Conservation (phyloP, 2,888 invertebrate genomes). For the Prostheceraeus crozeri region DNA sequence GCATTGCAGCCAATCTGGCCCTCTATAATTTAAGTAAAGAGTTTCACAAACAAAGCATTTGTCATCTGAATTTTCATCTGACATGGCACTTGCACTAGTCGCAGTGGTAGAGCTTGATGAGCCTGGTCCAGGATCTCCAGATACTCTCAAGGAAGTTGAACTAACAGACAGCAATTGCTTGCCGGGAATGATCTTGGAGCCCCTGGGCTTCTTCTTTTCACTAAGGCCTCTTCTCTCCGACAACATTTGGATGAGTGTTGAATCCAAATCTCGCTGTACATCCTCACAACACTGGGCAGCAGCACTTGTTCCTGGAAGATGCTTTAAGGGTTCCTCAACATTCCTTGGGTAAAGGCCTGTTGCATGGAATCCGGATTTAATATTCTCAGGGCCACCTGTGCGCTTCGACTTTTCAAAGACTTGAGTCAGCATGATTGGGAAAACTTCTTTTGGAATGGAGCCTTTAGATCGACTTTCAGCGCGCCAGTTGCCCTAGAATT, state of each 20-base stretch:
- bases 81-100: too few species aligned
- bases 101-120: too few species aligned
- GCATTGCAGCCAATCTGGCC: too few species aligned
- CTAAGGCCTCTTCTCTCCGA: slow-evolving; percentile 3
- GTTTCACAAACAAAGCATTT: too few species aligned
- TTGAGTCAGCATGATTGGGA: slow-evolving; percentile 7
- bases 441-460: slow-evolving; percentile 6
- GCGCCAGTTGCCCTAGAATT: slow-evolving; percentile 18
- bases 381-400: too few species aligned
- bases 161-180: too few species aligned
- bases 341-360: slow-evolving; percentile 10
- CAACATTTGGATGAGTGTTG: slow-evolving; percentile 21
- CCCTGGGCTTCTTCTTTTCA: not conserved
- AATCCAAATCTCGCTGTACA: slow-evolving; percentile 1
- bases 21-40: too few species aligned
- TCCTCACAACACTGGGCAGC: slow-evolving; percentile 4
- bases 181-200: slow-evolving; percentile 3
- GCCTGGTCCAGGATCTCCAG: too few species aligned
- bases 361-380: too few species aligned
- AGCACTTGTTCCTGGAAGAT: slow-evolving; percentile 9
- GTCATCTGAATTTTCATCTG: too few species aligned
- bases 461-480: slow-evolving; percentile 9
- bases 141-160: too few species aligned
- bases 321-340: slow-evolving; percentile 15
- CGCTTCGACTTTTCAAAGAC: not conserved